Conservation (phyloP, 2,888 invertebrate species). For the Cheilosia impressa region DNA sequence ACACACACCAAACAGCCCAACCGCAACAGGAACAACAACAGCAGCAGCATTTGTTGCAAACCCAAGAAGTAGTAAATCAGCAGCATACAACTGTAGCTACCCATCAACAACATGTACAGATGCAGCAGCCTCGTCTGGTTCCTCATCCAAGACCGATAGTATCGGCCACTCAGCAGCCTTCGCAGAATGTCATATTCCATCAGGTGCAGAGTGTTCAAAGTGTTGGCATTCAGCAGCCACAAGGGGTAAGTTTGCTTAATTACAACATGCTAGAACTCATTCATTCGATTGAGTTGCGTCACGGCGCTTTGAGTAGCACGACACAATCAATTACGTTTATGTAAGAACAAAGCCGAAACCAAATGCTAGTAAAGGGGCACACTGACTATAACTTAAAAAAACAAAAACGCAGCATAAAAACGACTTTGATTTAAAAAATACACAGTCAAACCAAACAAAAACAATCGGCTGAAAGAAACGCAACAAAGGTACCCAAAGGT, state of each 20-base stretch:
- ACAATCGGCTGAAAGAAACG: too few species aligned
- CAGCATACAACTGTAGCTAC: conserved; percentile 78
- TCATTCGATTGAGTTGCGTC: background rate
- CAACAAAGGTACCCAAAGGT: too few species aligned
- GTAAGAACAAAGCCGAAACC: too few species aligned
- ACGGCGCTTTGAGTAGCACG: too few species aligned
- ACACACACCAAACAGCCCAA: conserved; percentile 75
- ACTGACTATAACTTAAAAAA: too few species aligned
- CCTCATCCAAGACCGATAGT: conserved; percentile 70
- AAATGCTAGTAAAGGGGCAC: too few species aligned
- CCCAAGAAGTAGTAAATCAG: conserved; percentile 56
- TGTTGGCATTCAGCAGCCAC: conserved; percentile 59
- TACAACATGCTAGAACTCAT: background rate
- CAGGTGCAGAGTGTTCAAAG: conserved; percentile 76
- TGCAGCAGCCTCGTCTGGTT: conserved; percentile 75
- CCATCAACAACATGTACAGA: conserved; percentile 80
- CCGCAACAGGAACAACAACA: conserved; percentile 73
- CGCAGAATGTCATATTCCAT: conserved; percentile 64
- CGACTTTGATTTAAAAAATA: too few species aligned
- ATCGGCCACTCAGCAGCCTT: conserved; percentile 61
- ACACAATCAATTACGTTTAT: too few species aligned
- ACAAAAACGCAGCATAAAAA: too few species aligned
- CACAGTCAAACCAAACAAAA: too few species aligned
- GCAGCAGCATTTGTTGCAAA: conserved; percentile 55
- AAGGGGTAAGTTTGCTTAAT: conserved; percentile 44